phyloP scores from a whole-genome alignment of 2,888 invertebrate genomes.

The Steinernema carpocapsae region DNA sequence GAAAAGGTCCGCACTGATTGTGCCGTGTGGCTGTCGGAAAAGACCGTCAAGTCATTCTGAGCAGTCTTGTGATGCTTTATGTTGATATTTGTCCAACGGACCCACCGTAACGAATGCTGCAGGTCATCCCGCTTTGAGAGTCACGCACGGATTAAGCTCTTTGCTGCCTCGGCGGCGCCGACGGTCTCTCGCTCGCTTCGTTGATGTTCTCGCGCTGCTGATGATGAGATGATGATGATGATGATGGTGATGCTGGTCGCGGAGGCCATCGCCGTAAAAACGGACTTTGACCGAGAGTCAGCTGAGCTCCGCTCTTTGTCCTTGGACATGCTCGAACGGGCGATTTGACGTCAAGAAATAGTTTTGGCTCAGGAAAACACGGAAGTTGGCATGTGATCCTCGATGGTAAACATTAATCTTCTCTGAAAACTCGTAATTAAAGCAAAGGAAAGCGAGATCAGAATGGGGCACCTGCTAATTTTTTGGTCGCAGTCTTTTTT shows the following conservation, averaged over 20 bases:
- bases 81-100: conserved; percentile 25
- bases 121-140: conserved; percentile 33
- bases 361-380: neutral
- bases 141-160: conserved; percentile 24
- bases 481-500: too few species aligned
- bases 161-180: neutral
- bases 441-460: neutral
- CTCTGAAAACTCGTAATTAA: neutral
- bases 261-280: neutral
- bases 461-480: too few species aligned
- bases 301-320: conserved; percentile 2
- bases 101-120: conserved; percentile 21
- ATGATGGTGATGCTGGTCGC: too few species aligned
- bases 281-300: conserved; percentile 5
- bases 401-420: too few species aligned
- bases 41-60: conserved; percentile 4
- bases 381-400: neutral
- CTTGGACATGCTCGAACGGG: neutral
- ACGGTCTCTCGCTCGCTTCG: neutral
- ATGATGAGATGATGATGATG: too few species aligned
- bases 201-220: too few species aligned
- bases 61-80: conserved; percentile 28
- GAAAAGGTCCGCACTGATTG: neutral
- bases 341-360: neutral
- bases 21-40: neutral